Base-by-base conservation (phyloP, 2,888 invertebrate genomes). In the Camptogramma bilineatum region DNA sequence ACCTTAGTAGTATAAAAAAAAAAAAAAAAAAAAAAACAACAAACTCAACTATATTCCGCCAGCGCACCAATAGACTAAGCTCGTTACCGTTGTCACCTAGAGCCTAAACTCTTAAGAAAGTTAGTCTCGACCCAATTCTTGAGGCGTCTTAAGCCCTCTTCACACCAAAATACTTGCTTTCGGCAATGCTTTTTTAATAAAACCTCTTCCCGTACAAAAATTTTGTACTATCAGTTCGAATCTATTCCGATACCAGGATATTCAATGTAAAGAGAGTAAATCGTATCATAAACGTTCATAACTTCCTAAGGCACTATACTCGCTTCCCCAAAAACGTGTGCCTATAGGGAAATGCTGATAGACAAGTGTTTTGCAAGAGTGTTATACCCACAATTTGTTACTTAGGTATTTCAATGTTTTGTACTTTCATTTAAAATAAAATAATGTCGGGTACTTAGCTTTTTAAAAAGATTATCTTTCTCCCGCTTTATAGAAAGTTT, bases 1-100 rank as follows among this genome's bases (percentile, higher is more conserved):
- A n/a, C n/a, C n/a, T n/a, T n/a, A n/a, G n/a, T n/a, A n/a, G n/a
- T n/a, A n/a, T n/a, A n/a, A n/a, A n/a, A n/a, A n/a, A n/a, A n/a
- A n/a, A n/a, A n/a, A n/a, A n/a, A n/a, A n/a, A n/a, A n/a, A n/a
- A n/a, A n/a, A n/a, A n/a, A n/a, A 48, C 21, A 48, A 48, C 13
- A 48, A 46, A 46, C 47, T 47, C 13, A 48, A 21, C 18, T 19
- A 47, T 53, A 24, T 54, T 17, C 46, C 18, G 46, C 16, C 4
- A 28, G 16, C 16, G 16, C 16, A 24, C 54, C 44, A 54, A 44
- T 54, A 54, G 24, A 44, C 44, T 42, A 42, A 53, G 53, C 24
- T 53, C 42, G 53, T 53, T 53, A 24, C 52, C 42, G n/a, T n/a
- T 21, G 53, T 53, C 53, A 54, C 54, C 28, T 54, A 54, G 28